A percentile compares a stretch with the other conserved stretches of the same genome.
phyloP scores from a whole-genome alignment of 2,888 invertebrate species.

The Cryptocheilus praepositus region DNA sequence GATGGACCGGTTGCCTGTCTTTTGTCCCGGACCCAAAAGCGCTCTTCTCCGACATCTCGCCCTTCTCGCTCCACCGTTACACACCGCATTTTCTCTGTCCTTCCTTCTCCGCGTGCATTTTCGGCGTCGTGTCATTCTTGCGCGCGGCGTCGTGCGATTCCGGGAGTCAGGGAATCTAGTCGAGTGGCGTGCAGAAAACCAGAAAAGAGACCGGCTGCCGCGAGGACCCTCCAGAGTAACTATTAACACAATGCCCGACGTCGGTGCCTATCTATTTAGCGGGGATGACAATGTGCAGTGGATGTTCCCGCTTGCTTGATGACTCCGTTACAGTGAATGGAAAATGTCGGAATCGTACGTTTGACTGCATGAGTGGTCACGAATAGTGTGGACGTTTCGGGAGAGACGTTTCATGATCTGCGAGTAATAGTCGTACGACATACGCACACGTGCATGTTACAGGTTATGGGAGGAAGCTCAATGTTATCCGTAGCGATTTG shows the following conservation, averaged over 20 bases:
- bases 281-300: slow-evolving; percentile 60
- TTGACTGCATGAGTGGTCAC: no score
- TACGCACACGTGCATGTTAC: not conserved
- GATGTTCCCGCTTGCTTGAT: slow-evolving; percentile 37
- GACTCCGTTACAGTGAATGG: slow-evolving; percentile 18
- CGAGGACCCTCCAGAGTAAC: slow-evolving; percentile 45
- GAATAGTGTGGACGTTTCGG: not conserved
- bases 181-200: slow-evolving; percentile 1
- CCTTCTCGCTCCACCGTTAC: slow-evolving; percentile 25
- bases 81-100: slow-evolving; percentile 5
- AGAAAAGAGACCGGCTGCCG: slow-evolving; percentile 29
- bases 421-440: no score
- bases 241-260: slow-evolving; percentile 58
- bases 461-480: not conserved
- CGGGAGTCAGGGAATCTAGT: not conserved
- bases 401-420: no score
- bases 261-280: slow-evolving; percentile 64
- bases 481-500: not conserved
- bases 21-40: slow-evolving; percentile 39
- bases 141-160: no score
- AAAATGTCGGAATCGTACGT: not conserved
- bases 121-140: not conserved
- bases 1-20: slow-evolving; percentile 20
- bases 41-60: slow-evolving; percentile 38
- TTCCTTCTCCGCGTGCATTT: not conserved